Conservation (phyloP, 1,140 invertebrate genomes). For the Magallana ariakensis region DNA sequence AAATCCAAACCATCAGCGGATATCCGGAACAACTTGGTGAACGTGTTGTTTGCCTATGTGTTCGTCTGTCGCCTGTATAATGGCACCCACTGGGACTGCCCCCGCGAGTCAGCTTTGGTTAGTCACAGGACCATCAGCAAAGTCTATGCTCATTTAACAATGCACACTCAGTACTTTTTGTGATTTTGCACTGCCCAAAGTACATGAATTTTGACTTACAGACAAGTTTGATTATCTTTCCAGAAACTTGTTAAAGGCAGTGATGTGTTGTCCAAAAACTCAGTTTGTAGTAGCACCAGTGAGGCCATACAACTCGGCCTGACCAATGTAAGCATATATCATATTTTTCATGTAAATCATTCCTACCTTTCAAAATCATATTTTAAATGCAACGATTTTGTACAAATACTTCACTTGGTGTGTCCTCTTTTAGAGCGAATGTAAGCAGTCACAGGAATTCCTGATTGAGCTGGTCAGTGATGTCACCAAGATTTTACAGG, state of each 20-base stretch:
- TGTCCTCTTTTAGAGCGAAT: conserved; percentile 40
- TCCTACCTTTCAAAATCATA: no score
- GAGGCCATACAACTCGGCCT: conserved; percentile 49
- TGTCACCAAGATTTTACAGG: conserved; percentile 46
- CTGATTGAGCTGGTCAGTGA: conserved; percentile 49
- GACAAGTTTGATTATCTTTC: neutral
- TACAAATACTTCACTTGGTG: neutral
- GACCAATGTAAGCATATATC: neutral
- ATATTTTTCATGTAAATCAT: no score
- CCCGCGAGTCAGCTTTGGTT: conserved; percentile 65
- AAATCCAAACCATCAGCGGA: conserved; percentile 64
- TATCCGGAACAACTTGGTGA: conserved; percentile 64
- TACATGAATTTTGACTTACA: no score
- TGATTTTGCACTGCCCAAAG: no score
- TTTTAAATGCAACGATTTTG: no score
- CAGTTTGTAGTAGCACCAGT: conserved; percentile 44
- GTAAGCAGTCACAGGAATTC: conserved; percentile 13
- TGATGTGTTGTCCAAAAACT: conserved; percentile 45
- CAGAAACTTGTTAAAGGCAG: conserved; percentile 45
- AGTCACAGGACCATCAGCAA: neutral
- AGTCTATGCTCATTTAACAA: no score
- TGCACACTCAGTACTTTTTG: no score
- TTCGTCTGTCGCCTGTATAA: conserved; percentile 70
- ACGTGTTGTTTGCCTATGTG: conserved; percentile 66
- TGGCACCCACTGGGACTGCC: conserved; percentile 62